Evolutionary conservation across 2,888 invertebrate genomes (phyloP), one percentile per base, ranked within the genome.

Genomic region (Parnassius glacialis): DNA sequence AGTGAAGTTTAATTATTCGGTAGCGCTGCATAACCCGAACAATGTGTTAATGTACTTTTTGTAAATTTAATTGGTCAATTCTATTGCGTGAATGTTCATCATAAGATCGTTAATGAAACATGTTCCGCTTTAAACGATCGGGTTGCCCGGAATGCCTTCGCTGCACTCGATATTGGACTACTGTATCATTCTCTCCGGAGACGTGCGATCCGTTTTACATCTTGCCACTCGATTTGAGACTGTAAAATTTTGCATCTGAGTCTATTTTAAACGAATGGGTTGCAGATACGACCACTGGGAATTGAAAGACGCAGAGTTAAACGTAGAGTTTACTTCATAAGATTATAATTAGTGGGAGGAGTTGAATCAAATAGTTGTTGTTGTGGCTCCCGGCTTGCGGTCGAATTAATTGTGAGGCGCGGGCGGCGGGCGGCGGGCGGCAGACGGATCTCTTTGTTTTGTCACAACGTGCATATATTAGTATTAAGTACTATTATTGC

Each of bases 281-380:
- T 10, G 2, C 25, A 64, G 52, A 57, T 74, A 44, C 1, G 71
- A 61, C 68, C 52, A 75, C 79, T 62, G 25, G 55, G 13, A 25
- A 25, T 10, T 59, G 60, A 13, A 50, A 45, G 48, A 43, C 45
- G 41, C 65, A 68, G 74, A 80, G 83, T 87, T 87, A 87, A 88
- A 85, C 79, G 85, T 81, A 76, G 81, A 85, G 85, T 87, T 90
- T 87, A 88, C 89, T 87, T 85, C 85, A 82, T 88, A 90, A 90
- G 89, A 87, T 84, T 85, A 87, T 92, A 91, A 92, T 92, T 87
- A 90, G 91, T 91, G 90, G 91, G 92, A 79, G 91, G 88, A 82
- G 89, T 87, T 79, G 87, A 83, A 87, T 87, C 86, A 85, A 84
- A 83, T 77, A 82, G 86, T 82, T 69, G 85, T 81, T 69, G 57